Evolutionary conservation across 1,140 invertebrate species (phyloP).

Genomic region (Drosophila nigromelanica): DNA sequence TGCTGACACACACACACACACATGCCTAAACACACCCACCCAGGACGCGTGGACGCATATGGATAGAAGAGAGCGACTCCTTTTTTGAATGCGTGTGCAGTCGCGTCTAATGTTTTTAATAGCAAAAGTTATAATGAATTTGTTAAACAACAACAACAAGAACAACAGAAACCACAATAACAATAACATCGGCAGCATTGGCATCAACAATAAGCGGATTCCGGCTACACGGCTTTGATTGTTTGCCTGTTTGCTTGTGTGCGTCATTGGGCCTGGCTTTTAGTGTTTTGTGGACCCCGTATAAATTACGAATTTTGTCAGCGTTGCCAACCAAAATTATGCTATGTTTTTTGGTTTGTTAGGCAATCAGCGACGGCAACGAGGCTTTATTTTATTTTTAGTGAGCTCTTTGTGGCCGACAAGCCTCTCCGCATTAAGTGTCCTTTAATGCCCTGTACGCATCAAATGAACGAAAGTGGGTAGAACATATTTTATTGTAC

Average conservation of each 20-base stretch:
- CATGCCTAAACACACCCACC: not conserved
- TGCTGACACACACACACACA: not conserved
- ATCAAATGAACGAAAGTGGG: not conserved
- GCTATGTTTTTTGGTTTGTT: conserved; percentile 66
- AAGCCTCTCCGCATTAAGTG: conserved; percentile 42
- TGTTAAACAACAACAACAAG: conserved; percentile 65
- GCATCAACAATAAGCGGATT: conserved; percentile 18
- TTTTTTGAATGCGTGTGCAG: conserved; percentile 59
- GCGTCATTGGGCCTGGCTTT: conserved; percentile 22
- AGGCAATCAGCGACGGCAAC: conserved; percentile 63
- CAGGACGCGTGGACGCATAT: conserved; percentile 2
- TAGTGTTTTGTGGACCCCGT: conserved; percentile 27
- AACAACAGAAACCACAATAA: conserved; percentile 1
- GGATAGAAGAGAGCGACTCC: conserved; percentile 20
- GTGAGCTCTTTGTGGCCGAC: conserved; percentile 58
- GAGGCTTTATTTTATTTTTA: conserved; percentile 72
- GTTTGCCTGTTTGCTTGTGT: conserved; percentile 48
- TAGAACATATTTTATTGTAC: not conserved
- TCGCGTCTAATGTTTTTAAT: conserved; percentile 80
- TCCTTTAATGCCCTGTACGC: conserved; percentile 22
- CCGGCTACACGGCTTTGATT: conserved; percentile 47
- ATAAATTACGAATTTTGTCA: conserved; percentile 60
- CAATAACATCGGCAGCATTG: not conserved
- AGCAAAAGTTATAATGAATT: conserved; percentile 82
- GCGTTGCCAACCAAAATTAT: conserved; percentile 55